Evolutionary conservation across 2,797 vertebrate species (phyloP), one percentile per base, ranked within the genome.

Genomic region (Ptychadena robeensis): DNA sequence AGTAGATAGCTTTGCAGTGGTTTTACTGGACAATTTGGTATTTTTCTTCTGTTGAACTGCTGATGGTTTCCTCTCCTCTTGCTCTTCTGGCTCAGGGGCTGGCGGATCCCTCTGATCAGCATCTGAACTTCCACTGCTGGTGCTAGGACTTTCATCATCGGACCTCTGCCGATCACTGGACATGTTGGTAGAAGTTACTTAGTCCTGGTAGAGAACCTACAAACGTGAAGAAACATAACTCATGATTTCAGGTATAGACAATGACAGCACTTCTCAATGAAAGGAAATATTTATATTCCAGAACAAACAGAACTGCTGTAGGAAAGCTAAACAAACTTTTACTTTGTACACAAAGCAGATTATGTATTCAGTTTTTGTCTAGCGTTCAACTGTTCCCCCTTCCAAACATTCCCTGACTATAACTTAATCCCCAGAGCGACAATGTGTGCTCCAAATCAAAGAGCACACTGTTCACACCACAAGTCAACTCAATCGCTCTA

Each of bases 151-250:
- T 89, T 96, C 96, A 91, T 96, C 96, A 9, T 96, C 95, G 79
- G 95, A 96, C 91, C 95, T 95, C 82, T 96, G 95, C 90, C 96
- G 93, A 88, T 96, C 95, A 89, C 95, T 96, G 91, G 96, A 96
- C 95, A 96, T 96, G 83, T 92, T 95, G 93, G 73, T 88, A 77
- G 90, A 87, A 86, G 90, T 91, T 81, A 37, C 35, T 70, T 35
- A 68, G 84, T 75, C 85, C 84, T 79, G 40, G 0, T 79, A 4
- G 27, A 64, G 6, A 70, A 65, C 69, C 78, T 80, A 25, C 5
- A 9, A 22, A 76, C 0, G 38, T 14, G 31, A 65, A 4, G 40
- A 18, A 63, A 65, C 27, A 63, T 7, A 27, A 61, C n/a, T 61
- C 8, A 61, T 9, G 2, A 25, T 10, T n/a, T 59, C 6, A 59